Evolutionary conservation across 2,797 vertebrate species (phyloP), one percentile per base, ranked within the genome.

Genomic region (Erithacus rubecula): DNA sequence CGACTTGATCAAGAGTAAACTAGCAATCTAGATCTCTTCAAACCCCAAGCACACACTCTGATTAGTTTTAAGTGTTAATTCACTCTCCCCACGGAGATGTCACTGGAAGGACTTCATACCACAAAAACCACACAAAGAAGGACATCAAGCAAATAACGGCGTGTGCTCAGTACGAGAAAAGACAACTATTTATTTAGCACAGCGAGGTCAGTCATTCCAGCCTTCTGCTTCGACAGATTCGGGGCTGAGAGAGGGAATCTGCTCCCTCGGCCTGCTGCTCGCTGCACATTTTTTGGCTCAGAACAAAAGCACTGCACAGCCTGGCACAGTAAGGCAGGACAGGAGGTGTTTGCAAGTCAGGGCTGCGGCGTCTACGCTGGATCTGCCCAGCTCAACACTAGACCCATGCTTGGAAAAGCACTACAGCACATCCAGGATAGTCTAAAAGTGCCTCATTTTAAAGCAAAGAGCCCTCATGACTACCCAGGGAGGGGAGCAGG

Each of bases 1-100:
- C 71, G 1, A 76, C 46, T 72, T 78, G 32, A 78, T 79, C 80
- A 72, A 84, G 70, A 96, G 96, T 97, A 96, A 97, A 97, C 96
- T 96, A 97, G 96, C 95, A 96, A 97, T 96, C 96, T 96, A 97
- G 96, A 97, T 96, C 93, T 93, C 83, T 74, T 93, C 91, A 83
- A 72, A 82, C 34, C 89, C 91, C 95, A 91, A 95, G 89, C 69
- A 55, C 87, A 53, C 89, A 83, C 46, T 71, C 79, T 32, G 58
- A 75, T 34, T 58, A 19, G 34, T 59, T 89, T 83, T n/a, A 78
- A 94, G 76, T n/a, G 1, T 81, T 53, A 77, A 56, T 62, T 93
- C 78, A 13, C 91, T 95, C 92, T 96, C 91, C 87, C 77, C 91
- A 63, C 0, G 27, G 94, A 96, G 94, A 46, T 59, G 83, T 44